phyloP scores from a whole-genome alignment of 2,113 vertebrate genomes.

The Plectropomus leopardus region DNA sequence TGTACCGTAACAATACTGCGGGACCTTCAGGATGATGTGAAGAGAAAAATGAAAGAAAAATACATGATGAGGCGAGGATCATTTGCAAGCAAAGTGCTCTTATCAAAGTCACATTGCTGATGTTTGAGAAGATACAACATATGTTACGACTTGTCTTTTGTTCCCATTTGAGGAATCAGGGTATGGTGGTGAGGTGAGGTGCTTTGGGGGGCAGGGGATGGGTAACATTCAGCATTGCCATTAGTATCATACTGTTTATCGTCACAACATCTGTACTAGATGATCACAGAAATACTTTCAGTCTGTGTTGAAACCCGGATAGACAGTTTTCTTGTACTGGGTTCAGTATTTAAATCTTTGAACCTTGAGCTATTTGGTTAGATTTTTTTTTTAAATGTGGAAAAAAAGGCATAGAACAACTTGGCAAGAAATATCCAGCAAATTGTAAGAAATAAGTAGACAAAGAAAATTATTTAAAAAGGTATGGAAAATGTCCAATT shows the following conservation, averaged over 20 bases:
- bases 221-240: constrained; percentile 24
- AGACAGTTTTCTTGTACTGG: too few species aligned
- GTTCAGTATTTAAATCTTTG: too few species aligned
- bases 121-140: constrained; percentile 6
- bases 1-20: neutral
- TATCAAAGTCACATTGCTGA: constrained; percentile 12
- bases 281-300: constrained; percentile 24
- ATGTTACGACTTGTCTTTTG: neutral
- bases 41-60: neutral
- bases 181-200: constrained; percentile 76
- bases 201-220: too few species aligned
- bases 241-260: constrained; percentile 22
- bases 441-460: too few species aligned
- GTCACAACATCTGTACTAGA: constrained; percentile 24
- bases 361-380: too few species aligned
- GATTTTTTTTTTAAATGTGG: too few species aligned
- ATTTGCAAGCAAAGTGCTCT: constrained; percentile 8
- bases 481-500: too few species aligned
- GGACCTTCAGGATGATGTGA: too few species aligned
- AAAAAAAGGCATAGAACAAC: too few species aligned
- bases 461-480: too few species aligned
- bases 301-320: too few species aligned
- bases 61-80: neutral
- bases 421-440: too few species aligned
- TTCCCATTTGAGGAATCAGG: constrained; percentile 81